These are phyloP conservation scores for Helobdella robusta DNA, from an alignment of 2,888 invertebrate species.

Conservation along the genomic window DNA sequence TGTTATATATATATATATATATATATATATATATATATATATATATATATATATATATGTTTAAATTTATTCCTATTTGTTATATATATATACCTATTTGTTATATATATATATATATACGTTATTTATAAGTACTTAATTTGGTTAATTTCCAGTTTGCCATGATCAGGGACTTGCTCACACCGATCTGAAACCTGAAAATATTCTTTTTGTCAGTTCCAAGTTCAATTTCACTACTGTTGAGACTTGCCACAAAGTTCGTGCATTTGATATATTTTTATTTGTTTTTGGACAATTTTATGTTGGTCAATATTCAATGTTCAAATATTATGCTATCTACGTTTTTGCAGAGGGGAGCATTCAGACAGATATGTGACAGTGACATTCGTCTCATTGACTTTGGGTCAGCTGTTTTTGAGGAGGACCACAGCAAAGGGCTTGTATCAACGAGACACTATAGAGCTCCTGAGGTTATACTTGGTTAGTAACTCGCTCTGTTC, in stretches of 20 bases:
- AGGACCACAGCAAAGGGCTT: constrained; percentile 98
- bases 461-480: constrained; percentile 96
- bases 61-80: background rate
- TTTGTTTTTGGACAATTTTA: too few species aligned
- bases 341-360: constrained; percentile 64
- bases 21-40: background rate
- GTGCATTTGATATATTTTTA: too few species aligned
- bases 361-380: constrained; percentile 74
- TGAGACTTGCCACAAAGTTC: too few species aligned
- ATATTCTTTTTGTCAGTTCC: constrained; percentile 88
- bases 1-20: background rate
- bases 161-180: constrained; percentile 96
- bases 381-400: constrained; percentile 96
- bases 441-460: constrained; percentile 97
- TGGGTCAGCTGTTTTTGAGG: constrained; percentile 98
- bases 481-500: constrained; percentile 52
- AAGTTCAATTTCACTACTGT: constrained; percentile 61
- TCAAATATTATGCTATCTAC: too few species aligned
- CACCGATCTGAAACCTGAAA: constrained; percentile 98
- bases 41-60: background rate
- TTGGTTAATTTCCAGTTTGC: constrained; percentile 56
- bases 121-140: background rate
- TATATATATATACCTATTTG: background rate
- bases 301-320: too few species aligned
- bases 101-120: background rate